Conservation (phyloP, 2,113 vertebrate species). For the Periophthalmus modestus region DNA sequence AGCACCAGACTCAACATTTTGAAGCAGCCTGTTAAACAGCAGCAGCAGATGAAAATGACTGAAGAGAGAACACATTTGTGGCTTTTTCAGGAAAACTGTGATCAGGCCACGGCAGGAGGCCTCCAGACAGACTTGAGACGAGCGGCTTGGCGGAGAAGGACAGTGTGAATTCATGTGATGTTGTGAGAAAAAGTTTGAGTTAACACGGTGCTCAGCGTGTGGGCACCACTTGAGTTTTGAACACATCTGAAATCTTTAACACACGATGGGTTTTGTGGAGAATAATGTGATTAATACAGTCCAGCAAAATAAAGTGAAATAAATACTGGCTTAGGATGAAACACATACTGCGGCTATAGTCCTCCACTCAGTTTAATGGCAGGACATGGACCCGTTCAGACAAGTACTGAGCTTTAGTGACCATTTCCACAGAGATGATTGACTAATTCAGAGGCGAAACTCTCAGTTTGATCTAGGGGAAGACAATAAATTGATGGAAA, state of each 20-base stretch:
- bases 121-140: constrained; percentile 49
- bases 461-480: no score
- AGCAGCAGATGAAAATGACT: constrained; percentile 11
- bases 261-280: background rate
- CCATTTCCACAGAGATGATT: constrained; percentile 64
- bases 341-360: constrained; percentile 25
- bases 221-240: constrained; percentile 35
- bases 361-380: constrained; percentile 68
- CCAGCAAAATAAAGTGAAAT: background rate
- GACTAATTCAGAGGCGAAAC: no score
- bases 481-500: no score
- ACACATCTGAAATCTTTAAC: background rate
- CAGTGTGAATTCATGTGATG: constrained; percentile 43
- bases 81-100: constrained; percentile 21
- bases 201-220: constrained; percentile 26
- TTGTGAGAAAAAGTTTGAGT: constrained; percentile 18
- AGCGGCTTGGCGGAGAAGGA: constrained; percentile 10
- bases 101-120: constrained; percentile 19
- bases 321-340: constrained; percentile 24
- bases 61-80: background rate
- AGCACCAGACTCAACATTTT: no score
- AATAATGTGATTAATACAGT: background rate
- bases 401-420: constrained; percentile 66
- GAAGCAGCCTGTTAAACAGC: constrained; percentile 2
- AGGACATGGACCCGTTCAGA: constrained; percentile 61